Percentiles rank a stretch among this genome's conserved stretches.
phyloP scores from a whole-genome alignment of 2,888 invertebrate species.

The Tenthredo amoena region DNA sequence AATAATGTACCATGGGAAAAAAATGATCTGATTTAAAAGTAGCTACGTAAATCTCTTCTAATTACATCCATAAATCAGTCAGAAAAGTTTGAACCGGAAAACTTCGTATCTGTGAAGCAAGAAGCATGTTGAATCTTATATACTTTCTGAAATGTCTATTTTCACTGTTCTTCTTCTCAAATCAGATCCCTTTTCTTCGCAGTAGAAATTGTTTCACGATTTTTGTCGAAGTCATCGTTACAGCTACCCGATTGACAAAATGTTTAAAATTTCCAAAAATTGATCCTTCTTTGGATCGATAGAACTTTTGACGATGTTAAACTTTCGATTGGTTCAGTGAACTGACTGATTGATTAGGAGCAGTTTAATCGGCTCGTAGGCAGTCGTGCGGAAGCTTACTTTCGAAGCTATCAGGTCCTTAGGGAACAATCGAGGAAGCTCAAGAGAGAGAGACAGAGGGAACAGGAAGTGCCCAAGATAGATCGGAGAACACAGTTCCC shows the following conservation, averaged over 20 bases:
- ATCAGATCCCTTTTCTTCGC: background rate
- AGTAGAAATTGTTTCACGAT: background rate
- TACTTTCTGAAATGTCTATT: background rate
- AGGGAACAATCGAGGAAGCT: conserved; percentile 52
- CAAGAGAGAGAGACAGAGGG: conserved; percentile 19
- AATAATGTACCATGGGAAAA: background rate
- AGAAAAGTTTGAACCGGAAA: background rate
- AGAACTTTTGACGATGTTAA: background rate
- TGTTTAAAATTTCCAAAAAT: background rate
- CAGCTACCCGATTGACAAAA: background rate
- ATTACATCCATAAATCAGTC: background rate
- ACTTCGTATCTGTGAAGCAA: background rate
- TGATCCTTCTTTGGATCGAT: background rate
- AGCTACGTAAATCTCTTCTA: background rate
- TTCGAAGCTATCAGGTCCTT: conserved; percentile 31
- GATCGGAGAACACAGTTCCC: conserved; percentile 69
- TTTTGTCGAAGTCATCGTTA: background rate
- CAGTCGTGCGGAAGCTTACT: conserved; percentile 53
- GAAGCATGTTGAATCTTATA: background rate
- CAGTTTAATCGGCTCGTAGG: conserved; percentile 50
- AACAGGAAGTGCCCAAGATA: conserved; percentile 62
- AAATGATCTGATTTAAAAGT: background rate
- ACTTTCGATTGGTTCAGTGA: conserved; percentile 46
- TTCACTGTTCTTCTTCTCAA: background rate
- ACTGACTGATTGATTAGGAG: conserved; percentile 58